A percentile compares a stretch with the other conserved stretches of the same genome.
Evolutionary conservation across 1,140 invertebrate species (phyloP).

Genomic region (Argopecten irradians): DNA sequence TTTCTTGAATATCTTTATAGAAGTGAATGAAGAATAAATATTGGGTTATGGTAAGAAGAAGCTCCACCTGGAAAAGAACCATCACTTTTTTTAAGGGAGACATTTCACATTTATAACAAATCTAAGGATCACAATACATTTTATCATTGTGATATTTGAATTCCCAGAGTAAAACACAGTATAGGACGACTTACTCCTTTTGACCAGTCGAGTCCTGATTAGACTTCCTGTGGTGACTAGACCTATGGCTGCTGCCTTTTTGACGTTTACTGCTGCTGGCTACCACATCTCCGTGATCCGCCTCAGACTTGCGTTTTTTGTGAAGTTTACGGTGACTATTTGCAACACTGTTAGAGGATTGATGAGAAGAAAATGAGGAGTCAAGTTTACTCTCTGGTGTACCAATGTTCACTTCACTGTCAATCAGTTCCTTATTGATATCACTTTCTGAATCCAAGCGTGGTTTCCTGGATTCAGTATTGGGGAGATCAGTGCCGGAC

Average conservation of each 20-base stretch:
- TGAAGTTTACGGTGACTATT: slow-evolving; percentile 26
- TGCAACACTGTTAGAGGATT: slow-evolving; percentile 33
- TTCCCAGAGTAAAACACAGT: background rate
- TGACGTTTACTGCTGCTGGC: slow-evolving; percentile 29
- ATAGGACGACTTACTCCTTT: slow-evolving; percentile 29
- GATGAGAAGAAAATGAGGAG: slow-evolving; percentile 36
- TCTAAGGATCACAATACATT: background rate
- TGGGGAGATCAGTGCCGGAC: background rate
- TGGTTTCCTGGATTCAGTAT: slow-evolving; percentile 21
- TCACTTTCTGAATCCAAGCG: slow-evolving; percentile 16
- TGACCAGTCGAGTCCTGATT: slow-evolving; percentile 21
- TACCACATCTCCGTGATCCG: slow-evolving; percentile 17
- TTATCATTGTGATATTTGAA: background rate
- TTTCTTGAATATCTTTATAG: too few species aligned
- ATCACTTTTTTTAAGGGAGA: background rate
- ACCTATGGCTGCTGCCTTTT: slow-evolving; percentile 31
- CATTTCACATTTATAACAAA: background rate
- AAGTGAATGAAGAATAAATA: too few species aligned
- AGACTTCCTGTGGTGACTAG: slow-evolving; percentile 19
- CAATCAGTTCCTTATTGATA: slow-evolving; percentile 35
- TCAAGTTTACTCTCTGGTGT: background rate
- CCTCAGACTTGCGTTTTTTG: slow-evolving; percentile 35
- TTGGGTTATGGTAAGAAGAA: background rate
- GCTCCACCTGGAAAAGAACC: background rate
- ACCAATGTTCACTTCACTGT: slow-evolving; percentile 1